Conservation (phyloP, 2,888 invertebrate genomes). For the Luffia ferchaultella region DNA sequence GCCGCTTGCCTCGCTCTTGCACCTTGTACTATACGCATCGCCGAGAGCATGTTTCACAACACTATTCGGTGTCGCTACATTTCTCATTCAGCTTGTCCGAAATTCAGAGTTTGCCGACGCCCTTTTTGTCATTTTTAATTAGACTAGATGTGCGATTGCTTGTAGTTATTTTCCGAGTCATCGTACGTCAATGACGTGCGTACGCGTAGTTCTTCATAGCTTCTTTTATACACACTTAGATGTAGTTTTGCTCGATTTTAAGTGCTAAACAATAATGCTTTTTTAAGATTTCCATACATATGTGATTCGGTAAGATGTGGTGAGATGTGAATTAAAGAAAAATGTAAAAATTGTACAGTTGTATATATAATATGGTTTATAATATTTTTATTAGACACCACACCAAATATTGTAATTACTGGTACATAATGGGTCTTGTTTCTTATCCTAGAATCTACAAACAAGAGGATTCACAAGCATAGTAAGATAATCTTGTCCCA, state of each 20-base stretch:
- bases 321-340: too few species aligned
- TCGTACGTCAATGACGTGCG: background rate
- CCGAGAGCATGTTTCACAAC: background rate
- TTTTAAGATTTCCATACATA: background rate
- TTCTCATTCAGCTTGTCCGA: background rate
- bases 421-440: too few species aligned
- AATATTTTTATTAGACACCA: too few species aligned
- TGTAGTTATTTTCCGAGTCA: background rate
- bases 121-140: background rate
- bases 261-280: background rate
- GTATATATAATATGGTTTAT: too few species aligned
- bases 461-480: too few species aligned
- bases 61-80: background rate
- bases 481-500: too few species aligned
- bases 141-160: background rate
- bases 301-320: too few species aligned
- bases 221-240: background rate
- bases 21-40: too few species aligned
- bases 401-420: too few species aligned
- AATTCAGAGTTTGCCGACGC: background rate
- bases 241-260: background rate
- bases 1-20: constrained; percentile 10
- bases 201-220: background rate
- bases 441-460: too few species aligned
- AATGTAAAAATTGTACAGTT: too few species aligned